Evolutionary conservation across 2,113 vertebrate genomes (phyloP), one percentile per base, ranked within the genome.

Genomic region (Aix galericulata): DNA sequence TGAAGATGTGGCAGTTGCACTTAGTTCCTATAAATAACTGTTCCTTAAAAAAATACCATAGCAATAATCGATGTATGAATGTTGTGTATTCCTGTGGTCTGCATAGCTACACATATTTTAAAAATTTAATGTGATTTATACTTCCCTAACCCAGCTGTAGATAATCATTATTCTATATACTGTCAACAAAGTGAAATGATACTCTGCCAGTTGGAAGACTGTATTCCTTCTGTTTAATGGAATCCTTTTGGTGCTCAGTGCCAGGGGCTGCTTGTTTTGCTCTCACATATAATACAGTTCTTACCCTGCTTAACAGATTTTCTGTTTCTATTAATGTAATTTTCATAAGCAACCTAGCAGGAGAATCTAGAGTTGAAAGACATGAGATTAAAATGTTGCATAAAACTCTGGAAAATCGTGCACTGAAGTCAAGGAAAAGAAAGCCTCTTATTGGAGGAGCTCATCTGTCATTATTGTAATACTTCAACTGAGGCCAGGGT

Each of bases 401-500:
- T 64, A 97, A 86, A 86, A 95, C 71, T 96, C 85, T 96, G 93
- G 81, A 82, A 97, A 94, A 92, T 34, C 55, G 36, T 88, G 32
- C 72, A 81, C 26, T 88, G 80, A 88, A 88, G 83, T 97, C 92
- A 97, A 96, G 94, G 66, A 77, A 96, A 96, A 79, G 81, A 97
- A 89, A 96, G 91, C 94, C 44, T 97, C 91, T 96, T 96, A 95
- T 82, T 96, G 89, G 84, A 94, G 86, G 95, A 94, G 91, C 44
- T 97, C 82, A 95, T 96, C 95, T 97, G 91, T 97, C 93, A 89
- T 93, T 97, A 92, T 81, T 75, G 89, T 91, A 96, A 94, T 93
- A 79, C 85, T 93, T 90, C 92, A 95, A 2, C 72, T 81, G 91
- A 87, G 71, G 77, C 88, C 78, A 92, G 75, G 25, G 63, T 66